Percentiles rank a stretch among this genome's conserved stretches.
Conservation (phyloP, 2,113 vertebrate species). For the Toxotes chatareus region DNA sequence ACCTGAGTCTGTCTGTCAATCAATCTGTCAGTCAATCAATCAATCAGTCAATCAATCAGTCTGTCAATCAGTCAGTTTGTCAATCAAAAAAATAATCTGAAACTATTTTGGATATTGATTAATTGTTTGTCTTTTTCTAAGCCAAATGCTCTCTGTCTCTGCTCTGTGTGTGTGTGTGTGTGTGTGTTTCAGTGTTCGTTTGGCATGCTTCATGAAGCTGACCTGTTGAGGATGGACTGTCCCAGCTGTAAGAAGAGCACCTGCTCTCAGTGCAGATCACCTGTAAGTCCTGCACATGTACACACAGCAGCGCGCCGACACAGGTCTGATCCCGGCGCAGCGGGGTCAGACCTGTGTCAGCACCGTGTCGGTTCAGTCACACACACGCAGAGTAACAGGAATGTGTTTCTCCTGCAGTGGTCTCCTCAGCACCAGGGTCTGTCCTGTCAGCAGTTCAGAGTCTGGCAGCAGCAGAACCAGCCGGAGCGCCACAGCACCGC, state of each 20-base stretch:
- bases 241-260: conserved; percentile 85
- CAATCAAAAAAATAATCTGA: too few species aligned
- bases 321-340: too few species aligned
- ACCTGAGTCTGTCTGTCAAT: neutral
- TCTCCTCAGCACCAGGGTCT: conserved; percentile 79
- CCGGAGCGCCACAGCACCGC: conserved; percentile 54
- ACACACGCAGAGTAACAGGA: too few species aligned
- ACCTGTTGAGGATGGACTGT: conserved; percentile 84
- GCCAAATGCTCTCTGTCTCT: too few species aligned
- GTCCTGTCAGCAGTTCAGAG: conserved; percentile 81
- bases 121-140: too few species aligned
- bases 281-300: conserved; percentile 62
- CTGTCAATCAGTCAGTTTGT: too few species aligned
- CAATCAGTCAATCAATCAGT: too few species aligned
- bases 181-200: conserved; percentile 82
- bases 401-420: conserved; percentile 74
- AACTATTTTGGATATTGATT: too few species aligned
- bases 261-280: conserved; percentile 82
- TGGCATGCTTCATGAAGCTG: conserved; percentile 83
- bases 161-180: neutral
- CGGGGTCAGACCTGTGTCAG: too few species aligned
- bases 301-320: too few species aligned
- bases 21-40: too few species aligned
- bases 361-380: too few species aligned
- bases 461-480: conserved; percentile 77